Evolutionary conservation across 1,140 invertebrate species (phyloP), one percentile per base, ranked within the genome.

Genomic region (Hyles vespertilio): DNA sequence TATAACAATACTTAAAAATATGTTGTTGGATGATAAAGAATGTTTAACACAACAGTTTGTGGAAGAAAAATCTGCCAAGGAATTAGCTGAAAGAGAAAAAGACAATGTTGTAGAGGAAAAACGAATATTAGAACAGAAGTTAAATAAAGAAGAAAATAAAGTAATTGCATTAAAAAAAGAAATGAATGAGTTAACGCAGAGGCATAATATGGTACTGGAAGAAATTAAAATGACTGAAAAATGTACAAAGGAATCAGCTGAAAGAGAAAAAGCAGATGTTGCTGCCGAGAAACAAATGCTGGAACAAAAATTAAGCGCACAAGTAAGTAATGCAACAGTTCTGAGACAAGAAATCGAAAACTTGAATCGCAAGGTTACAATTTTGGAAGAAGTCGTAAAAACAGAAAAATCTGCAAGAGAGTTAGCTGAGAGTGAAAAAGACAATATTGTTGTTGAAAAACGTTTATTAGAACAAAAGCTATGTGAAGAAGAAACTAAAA

Each of bases 21-120:
- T 32, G 32, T 50, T 75, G 36, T 3, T 57, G 8, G 50, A 73
- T 44, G 69, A 68, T 63, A 77, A 66, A 50, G 72, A 71, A 58
- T 73, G 65, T 50, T 60, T 78, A 3, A 69, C 59, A 0, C 69
- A 77, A 51, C 67, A 77, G 50, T 54, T 77, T 8, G 46, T 72
- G 4, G 69, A 74, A 61, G 70, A 74, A n/a, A 58, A 52, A 43
- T 51, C 48, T 3, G 47, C 49, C 2, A 55, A 32, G 56, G 52
- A 63, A 40, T 36, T 63, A 40, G 33, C 47, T 32, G 56, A 59
- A 49, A 63, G 45, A 12, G 59, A 66, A 57, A 61, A 52, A 36
- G 55, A 61, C 8, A 34, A 60, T n/a, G 6, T 52, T n/a, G 12
- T 58, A 12, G 34, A 6, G 7, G 56, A 58, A 43, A 48, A 51